Conservation (phyloP, 2,797 vertebrate species). For the Anguilla marmorata region DNA sequence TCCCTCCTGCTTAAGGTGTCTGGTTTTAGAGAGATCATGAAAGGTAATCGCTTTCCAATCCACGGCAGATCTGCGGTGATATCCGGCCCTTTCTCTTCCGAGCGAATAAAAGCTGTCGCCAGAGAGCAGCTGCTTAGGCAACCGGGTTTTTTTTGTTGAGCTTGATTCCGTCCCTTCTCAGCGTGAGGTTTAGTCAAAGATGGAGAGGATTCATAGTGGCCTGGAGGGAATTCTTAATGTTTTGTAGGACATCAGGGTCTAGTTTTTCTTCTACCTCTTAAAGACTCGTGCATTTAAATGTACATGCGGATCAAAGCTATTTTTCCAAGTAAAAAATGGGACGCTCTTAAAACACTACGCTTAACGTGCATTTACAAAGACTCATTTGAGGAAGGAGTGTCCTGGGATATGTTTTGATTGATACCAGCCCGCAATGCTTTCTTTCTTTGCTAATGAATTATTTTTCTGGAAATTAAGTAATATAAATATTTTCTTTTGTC, state of each 20-base stretch:
- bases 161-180: background rate
- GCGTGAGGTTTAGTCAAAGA: background rate
- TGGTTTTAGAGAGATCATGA: constrained; percentile 57
- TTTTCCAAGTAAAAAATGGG: constrained; percentile 8
- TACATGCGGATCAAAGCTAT: background rate
- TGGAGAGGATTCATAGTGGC: background rate
- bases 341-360: constrained; percentile 1
- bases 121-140: constrained; percentile 30
- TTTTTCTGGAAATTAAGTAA: constrained; percentile 26
- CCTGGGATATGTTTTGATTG: background rate
- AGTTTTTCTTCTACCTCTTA: constrained; percentile 4
- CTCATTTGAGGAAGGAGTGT: background rate
- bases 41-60: constrained; percentile 49
- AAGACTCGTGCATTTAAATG: background rate
- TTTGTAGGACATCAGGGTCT: background rate
- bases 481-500: background rate
- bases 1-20: constrained; percentile 38
- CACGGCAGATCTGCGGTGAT: constrained; percentile 28
- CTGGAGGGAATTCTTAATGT: background rate
- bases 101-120: constrained; percentile 37
- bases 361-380: background rate
- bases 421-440: constrained; percentile 12
- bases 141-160: background rate
- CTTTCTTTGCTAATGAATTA: constrained; percentile 28
- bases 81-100: constrained; percentile 8